Evolutionary conservation across 1,140 invertebrate species (phyloP).

Genomic region (Bombus breviceps): DNA sequence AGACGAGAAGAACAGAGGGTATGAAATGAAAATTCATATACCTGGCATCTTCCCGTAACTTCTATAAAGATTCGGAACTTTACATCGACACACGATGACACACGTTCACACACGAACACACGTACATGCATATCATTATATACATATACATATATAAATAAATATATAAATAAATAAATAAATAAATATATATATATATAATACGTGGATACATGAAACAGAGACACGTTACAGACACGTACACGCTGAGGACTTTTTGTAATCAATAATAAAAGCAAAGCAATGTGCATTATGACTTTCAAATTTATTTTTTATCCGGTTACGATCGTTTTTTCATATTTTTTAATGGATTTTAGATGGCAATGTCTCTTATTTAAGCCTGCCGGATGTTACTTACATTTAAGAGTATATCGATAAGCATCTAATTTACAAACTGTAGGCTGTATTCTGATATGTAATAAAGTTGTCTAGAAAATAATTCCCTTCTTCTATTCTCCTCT

Average conservation of each 20-base stretch:
- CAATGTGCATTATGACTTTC: slow-evolving; percentile 69
- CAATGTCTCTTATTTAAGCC: slow-evolving; percentile 76
- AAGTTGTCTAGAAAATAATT: slow-evolving; percentile 79
- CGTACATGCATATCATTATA: slow-evolving; percentile 28
- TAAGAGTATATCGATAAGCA: slow-evolving; percentile 81
- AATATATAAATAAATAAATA: slow-evolving; percentile 37
- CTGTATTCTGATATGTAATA: slow-evolving; percentile 81
- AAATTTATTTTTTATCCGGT: slow-evolving; percentile 74
- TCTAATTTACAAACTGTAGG: slow-evolving; percentile 79
- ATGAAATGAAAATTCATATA: slow-evolving; percentile 43
- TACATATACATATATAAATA: slow-evolving; percentile 53
- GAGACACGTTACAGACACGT: slow-evolving; percentile 46
- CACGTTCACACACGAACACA: slow-evolving; percentile 23
- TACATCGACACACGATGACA: slow-evolving; percentile 34
- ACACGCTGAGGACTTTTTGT: slow-evolving; percentile 70
- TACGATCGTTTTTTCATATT: slow-evolving; percentile 76
- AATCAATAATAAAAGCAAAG: slow-evolving; percentile 69
- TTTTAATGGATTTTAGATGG: slow-evolving; percentile 74
- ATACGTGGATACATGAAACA: slow-evolving; percentile 13
- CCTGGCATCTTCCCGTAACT: slow-evolving; percentile 39
- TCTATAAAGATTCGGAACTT: slow-evolving; percentile 48
- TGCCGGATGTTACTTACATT: slow-evolving; percentile 80
- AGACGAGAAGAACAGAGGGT: slow-evolving; percentile 11
- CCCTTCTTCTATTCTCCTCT: background rate
- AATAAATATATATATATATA: slow-evolving; percentile 4